phyloP scores from a whole-genome alignment of 1,140 invertebrate species.

The Calosoma granatense region DNA sequence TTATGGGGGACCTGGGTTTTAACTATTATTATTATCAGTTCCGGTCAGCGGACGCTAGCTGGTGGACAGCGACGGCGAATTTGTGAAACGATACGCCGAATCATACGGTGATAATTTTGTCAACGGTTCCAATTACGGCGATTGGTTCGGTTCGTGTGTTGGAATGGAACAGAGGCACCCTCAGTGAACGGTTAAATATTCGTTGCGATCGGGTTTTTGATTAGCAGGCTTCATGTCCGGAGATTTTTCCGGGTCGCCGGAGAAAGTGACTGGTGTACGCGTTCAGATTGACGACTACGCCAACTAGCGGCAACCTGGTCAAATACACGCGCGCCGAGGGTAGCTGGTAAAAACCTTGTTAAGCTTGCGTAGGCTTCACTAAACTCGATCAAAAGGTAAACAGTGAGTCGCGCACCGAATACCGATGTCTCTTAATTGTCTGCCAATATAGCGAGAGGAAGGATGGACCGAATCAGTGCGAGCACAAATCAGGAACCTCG shows the following conservation, averaged over 20 bases:
- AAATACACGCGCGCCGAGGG: background rate
- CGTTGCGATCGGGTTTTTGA: conserved; percentile 15
- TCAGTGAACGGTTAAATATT: conserved; percentile 11
- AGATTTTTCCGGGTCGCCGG: conserved; percentile 6
- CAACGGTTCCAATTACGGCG: conserved; percentile 11
- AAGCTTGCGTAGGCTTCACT: conserved; percentile 5
- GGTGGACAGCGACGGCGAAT: conserved; percentile 15
- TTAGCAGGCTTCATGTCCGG: conserved; percentile 3
- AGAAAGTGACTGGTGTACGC: conserved; percentile 9
- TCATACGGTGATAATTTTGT: conserved; percentile 12
- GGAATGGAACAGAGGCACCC: too few species aligned
- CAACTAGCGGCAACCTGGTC: background rate
- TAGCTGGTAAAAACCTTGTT: background rate
- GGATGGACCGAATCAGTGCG: background rate
- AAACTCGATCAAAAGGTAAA: conserved; percentile 9
- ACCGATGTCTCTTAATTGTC: conserved; percentile 25
- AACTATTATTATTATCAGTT: conserved; percentile 17
- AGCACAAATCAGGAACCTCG: background rate
- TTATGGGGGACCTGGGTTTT: conserved; percentile 3
- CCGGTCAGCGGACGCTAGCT: too few species aligned
- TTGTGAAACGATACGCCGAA: conserved; percentile 16
- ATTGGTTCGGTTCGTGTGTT: too few species aligned
- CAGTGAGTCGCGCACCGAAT: conserved; percentile 25
- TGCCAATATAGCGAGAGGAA: conserved; percentile 18
- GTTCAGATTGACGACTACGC: conserved; percentile 15